phyloP scores from a whole-genome alignment of 1,140 invertebrate genomes.

The Drosophila grimshawi region DNA sequence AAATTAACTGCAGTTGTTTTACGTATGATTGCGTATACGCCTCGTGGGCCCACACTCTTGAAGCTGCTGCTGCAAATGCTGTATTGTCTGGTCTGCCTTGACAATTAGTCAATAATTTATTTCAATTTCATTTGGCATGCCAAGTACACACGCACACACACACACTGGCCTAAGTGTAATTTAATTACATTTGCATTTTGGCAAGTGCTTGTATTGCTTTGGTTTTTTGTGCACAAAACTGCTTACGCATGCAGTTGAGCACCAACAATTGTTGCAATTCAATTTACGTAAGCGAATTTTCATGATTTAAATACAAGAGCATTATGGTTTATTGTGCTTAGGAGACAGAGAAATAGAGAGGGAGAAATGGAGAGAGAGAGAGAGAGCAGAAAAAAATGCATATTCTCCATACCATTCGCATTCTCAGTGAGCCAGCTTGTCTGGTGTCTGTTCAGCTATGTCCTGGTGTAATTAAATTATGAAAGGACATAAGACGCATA shows the following conservation, averaged over 20 bases:
- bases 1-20: conserved; percentile 61
- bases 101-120: conserved; percentile 83
- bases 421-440: conserved; percentile 27
- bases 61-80: too few species aligned
- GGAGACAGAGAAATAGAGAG: conserved; percentile 35
- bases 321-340: conserved; percentile 51
- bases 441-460: conserved; percentile 50
- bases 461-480: conserved; percentile 84
- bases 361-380: neutral
- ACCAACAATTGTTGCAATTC: conserved; percentile 75
- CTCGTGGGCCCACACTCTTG: conserved; percentile 21
- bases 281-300: conserved; percentile 80
- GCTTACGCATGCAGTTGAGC: conserved; percentile 41
- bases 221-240: conserved; percentile 59
- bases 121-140: conserved; percentile 81
- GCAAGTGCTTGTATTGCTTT: conserved; percentile 40
- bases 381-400: conserved; percentile 3
- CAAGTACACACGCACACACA: conserved; percentile 45
- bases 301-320: conserved; percentile 77
- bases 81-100: conserved; percentile 64
- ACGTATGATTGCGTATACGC: conserved; percentile 56
- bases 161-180: conserved; percentile 65
- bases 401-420: conserved; percentile 15
- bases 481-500: conserved; percentile 84
- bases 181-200: conserved; percentile 79